Evolutionary conservation across 2,797 vertebrate species (phyloP), one percentile per base, ranked within the genome.

Genomic region (Enoplosus armatus): DNA sequence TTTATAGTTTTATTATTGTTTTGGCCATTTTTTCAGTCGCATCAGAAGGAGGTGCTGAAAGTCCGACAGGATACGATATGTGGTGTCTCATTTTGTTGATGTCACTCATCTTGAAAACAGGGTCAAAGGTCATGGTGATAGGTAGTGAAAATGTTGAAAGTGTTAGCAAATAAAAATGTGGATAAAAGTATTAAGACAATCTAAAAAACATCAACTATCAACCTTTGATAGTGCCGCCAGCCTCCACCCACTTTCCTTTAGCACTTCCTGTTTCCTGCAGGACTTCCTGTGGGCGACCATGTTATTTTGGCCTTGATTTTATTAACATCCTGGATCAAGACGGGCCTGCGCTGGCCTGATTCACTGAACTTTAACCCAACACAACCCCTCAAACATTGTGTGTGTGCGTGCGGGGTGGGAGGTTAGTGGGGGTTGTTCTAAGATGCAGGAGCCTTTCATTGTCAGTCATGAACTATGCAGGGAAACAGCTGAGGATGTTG

Each of bases 191-290:
- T 4, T n/a, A 18, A 10, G 9, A 24, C 27, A 47, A 18, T 31
- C 18, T 43, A 54, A 22, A 26, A 27, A 39, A n/a, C n/a, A n/a
- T n/a, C n/a, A n/a, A n/a, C n/a, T n/a, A n/a, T n/a, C n/a, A n/a
- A n/a, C n/a, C 50, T 84, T 86, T 84, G 61, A 76, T 24, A 22
- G 7, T 6, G 14, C 69, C 47, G 7, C 48, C 47, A 59, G 15
- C 58, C 65, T 29, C 47, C 68, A 29, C 76, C 71, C 69, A 53
- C 48, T 85, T 88, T 85, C 73, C 87, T 81, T 50, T 50, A 79
- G 68, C 68, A 65, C 83, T 89, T 94, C 90, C 93, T 86, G 84
- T 87, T 91, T 93, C 87, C 90, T 72, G 45, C 61, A 81, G 79
- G 56, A 78, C 87, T 91, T 92, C 86, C 87, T 85, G 41, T 66